phyloP scores from a whole-genome alignment of 2,113 vertebrate genomes.

The Hippocampus guttulatus region DNA sequence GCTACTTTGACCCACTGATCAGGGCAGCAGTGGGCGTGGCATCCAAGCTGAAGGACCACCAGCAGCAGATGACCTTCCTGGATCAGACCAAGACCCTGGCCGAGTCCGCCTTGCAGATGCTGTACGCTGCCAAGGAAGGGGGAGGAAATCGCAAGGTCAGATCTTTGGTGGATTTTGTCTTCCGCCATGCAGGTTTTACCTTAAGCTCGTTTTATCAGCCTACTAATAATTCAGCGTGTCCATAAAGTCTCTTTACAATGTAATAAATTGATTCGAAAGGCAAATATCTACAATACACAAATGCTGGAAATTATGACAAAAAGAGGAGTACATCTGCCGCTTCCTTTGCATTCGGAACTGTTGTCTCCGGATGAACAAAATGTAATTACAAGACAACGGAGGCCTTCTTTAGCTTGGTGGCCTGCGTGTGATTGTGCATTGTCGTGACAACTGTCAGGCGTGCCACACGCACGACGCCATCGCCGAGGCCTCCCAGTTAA shows the following conservation, averaged over 20 bases:
- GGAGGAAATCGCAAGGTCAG: constrained; percentile 95
- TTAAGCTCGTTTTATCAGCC: no score
- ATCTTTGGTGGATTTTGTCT: not conserved
- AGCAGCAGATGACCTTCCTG: constrained; percentile 95
- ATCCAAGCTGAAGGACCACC: constrained; percentile 90
- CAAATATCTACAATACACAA: no score
- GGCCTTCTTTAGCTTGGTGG: not conserved
- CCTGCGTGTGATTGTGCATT: not conserved
- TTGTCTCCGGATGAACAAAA: not conserved
- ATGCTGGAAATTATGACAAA: no score
- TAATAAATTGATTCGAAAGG: no score
- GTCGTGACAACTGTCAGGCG: constrained; percentile 66
- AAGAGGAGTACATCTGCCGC: not conserved
- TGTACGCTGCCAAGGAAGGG: constrained; percentile 96
- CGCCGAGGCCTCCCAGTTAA: constrained; percentile 88
- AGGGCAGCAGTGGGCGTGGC: constrained; percentile 85
- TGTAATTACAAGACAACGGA: not conserved
- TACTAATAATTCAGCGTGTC: no score
- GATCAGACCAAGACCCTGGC: constrained; percentile 97
- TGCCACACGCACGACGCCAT: constrained; percentile 94
- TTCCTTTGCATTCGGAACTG: not conserved
- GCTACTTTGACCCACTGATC: constrained; percentile 93
- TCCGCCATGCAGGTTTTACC: not conserved
- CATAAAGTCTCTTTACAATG: no score
- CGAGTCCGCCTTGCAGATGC: constrained; percentile 94